Conservation (phyloP, 2,113 vertebrate genomes). For the Eurypyga helias region DNA sequence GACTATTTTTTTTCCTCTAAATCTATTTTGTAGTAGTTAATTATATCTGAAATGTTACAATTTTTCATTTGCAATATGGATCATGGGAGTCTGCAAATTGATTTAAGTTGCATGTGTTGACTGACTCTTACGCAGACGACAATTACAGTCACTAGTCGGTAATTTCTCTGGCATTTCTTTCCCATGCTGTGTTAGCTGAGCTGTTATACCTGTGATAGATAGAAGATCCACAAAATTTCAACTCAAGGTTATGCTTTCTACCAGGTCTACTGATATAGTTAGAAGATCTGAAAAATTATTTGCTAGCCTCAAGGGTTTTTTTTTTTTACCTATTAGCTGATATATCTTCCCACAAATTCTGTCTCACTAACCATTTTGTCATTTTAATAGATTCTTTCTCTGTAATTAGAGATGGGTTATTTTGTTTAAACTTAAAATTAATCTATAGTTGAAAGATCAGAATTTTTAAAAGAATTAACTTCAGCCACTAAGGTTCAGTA, state of each 20-base stretch:
- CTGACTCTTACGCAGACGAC: not conserved
- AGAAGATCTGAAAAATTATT: not conserved
- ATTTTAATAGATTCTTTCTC: conserved; percentile 25
- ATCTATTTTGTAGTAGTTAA: not conserved
- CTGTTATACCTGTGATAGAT: not conserved
- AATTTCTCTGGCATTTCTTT: not conserved
- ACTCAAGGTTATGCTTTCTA: not conserved
- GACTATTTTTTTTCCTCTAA: not conserved
- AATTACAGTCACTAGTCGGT: not conserved
- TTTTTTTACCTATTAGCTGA: not conserved
- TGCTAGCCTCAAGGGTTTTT: not conserved
- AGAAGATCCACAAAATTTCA: not conserved
- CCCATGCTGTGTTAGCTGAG: not conserved
- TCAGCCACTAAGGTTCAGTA: not conserved
- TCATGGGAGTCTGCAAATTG: not conserved
- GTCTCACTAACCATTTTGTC: not conserved
- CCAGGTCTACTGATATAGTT: not conserved
- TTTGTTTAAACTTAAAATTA: conserved; percentile 2
- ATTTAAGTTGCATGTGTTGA: conserved; percentile 14
- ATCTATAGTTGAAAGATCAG: not conserved
- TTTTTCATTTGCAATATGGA: not conserved
- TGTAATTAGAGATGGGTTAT: not conserved
- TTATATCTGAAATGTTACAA: not conserved
- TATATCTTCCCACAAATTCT: not conserved
- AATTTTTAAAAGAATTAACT: not conserved